Conservation (phyloP, 2,113 vertebrate genomes). For the Mesocricetus auratus region DNA sequence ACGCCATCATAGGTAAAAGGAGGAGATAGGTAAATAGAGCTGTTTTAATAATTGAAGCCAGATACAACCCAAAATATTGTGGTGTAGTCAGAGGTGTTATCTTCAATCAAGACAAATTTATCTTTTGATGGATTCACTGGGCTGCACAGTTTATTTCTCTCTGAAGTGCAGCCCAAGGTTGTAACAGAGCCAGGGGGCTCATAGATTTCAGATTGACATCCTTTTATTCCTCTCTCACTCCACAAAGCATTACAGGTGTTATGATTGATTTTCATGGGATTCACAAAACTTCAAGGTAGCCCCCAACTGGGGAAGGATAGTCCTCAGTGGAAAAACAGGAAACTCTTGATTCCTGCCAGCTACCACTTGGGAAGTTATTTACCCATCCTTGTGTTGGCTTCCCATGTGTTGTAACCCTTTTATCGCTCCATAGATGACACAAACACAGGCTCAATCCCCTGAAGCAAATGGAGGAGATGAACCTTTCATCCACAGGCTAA, state of each 20-base stretch:
- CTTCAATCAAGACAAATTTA: neutral
- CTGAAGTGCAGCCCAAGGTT: constrained; percentile 44
- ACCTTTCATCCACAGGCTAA: neutral
- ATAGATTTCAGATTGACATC: constrained; percentile 66
- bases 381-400: neutral
- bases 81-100: neutral
- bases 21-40: constrained; percentile 3
- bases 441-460: neutral
- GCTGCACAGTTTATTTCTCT: neutral
- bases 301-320: neutral
- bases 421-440: neutral
- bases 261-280: constrained; percentile 54
- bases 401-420: neutral
- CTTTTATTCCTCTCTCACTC: constrained; percentile 56
- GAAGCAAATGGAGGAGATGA: neutral
- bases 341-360: neutral
- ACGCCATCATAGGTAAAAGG: neutral
- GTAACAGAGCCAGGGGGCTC: constrained; percentile 37
- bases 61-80: neutral
- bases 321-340: neutral
- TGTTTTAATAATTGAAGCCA: constrained; percentile 40
- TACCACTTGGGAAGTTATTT: constrained; percentile 12
- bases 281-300: constrained; percentile 38
- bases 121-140: constrained; percentile 55
- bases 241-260: constrained; percentile 36